Evolutionary conservation across 2,888 invertebrate species (phyloP).

Genomic region (Sinohyriopsis cumingii): DNA sequence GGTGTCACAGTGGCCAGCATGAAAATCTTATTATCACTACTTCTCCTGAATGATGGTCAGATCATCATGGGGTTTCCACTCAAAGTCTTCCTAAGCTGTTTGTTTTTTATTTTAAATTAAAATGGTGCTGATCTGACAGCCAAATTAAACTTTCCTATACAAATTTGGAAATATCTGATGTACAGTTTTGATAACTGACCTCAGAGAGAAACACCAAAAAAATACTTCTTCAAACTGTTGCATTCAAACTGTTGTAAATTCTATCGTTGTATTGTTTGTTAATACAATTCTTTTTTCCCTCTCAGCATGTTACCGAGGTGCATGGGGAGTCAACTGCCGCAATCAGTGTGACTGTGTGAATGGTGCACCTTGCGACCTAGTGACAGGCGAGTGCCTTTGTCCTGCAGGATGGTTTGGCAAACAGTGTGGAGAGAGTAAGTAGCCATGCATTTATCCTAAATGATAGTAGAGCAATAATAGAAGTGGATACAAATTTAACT

Average conservation of each 20-base stretch:
- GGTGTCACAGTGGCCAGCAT: too few species aligned
- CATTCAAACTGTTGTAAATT: background rate
- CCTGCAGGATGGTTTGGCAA: conserved; percentile 69
- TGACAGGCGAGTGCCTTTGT: conserved; percentile 69
- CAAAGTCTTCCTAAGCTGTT: too few species aligned
- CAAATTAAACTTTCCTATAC: too few species aligned
- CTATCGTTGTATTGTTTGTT: too few species aligned
- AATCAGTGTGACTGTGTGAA: conserved; percentile 64
- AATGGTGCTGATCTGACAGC: too few species aligned
- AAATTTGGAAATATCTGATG: background rate
- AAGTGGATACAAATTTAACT: background rate
- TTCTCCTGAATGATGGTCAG: too few species aligned
- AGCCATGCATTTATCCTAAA: too few species aligned
- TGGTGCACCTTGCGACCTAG: conserved; percentile 63
- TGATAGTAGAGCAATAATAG: background rate
- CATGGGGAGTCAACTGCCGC: conserved; percentile 66
- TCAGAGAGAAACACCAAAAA: background rate
- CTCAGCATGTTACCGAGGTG: conserved; percentile 60
- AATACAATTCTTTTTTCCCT: background rate
- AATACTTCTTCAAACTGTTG: background rate
- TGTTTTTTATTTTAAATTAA: too few species aligned
- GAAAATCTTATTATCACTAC: too few species aligned
- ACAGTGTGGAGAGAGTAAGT: conserved; percentile 61
- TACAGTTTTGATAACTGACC: background rate
- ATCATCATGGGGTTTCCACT: too few species aligned